A percentile compares a stretch with the other conserved stretches of the same genome.
Evolutionary conservation across 2,113 vertebrate species (phyloP).

Genomic region (Colistium nudipinnis): DNA sequence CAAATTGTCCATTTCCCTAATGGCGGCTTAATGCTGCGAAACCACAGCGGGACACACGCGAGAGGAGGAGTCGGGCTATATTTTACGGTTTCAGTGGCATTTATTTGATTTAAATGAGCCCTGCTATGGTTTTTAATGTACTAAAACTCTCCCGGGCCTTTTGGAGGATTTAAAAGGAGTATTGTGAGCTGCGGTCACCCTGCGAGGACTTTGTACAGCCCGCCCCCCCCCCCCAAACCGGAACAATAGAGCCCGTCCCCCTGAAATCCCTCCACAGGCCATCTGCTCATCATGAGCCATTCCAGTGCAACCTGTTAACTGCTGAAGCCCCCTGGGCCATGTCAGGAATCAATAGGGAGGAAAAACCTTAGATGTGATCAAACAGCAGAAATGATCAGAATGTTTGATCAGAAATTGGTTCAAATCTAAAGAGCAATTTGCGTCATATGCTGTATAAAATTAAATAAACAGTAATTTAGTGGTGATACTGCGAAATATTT

Average conservation of each 20-base stretch:
- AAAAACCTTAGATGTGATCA: slow-evolving; percentile 1
- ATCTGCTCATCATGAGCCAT: slow-evolving; percentile 75
- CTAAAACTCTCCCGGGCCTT: slow-evolving; percentile 6
- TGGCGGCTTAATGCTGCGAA: slow-evolving; percentile 62
- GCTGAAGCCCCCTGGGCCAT: slow-evolving; percentile 2
- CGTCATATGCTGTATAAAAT: no score
- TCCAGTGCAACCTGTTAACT: slow-evolving; percentile 79
- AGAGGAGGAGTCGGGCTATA: slow-evolving; percentile 43
- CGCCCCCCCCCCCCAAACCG: no score
- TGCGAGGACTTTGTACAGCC: slow-evolving; percentile 56
- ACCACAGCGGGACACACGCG: slow-evolving; percentile 42
- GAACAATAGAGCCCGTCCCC: slow-evolving; percentile 71
- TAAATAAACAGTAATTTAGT: background rate
- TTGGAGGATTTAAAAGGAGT: slow-evolving; percentile 51
- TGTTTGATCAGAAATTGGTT: no score
- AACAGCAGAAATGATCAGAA: slow-evolving; percentile 14
- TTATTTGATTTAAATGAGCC: slow-evolving; percentile 58
- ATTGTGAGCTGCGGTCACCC: slow-evolving; percentile 55
- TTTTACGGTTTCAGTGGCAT: slow-evolving; percentile 58
- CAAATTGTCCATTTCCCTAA: slow-evolving; percentile 71
- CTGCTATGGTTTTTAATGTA: slow-evolving; percentile 46
- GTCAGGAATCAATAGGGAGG: slow-evolving; percentile 21
- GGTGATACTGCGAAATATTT: background rate
- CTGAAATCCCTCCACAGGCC: slow-evolving; percentile 64
- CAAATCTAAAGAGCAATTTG: no score